Conservation (phyloP, 2,113 vertebrate genomes). For the Scatophagus argus region DNA sequence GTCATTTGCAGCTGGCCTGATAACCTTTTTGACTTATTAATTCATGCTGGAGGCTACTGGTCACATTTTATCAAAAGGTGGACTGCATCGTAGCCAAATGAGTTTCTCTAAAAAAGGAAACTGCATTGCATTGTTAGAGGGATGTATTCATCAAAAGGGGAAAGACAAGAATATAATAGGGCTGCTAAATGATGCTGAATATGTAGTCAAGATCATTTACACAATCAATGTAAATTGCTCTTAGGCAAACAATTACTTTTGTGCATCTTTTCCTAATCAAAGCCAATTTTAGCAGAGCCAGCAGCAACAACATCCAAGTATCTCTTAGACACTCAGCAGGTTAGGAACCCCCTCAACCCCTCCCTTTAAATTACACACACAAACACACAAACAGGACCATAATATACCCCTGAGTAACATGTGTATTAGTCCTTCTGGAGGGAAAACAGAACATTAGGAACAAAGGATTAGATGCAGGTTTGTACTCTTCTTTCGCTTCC, state of each 20-base stretch:
- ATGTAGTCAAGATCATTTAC: constrained; percentile 18
- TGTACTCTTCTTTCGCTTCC: background rate
- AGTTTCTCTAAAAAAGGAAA: background rate
- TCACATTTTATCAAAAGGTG: constrained; percentile 46
- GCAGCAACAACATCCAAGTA: constrained; percentile 24
- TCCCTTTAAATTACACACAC: constrained; percentile 25
- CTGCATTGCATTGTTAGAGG: background rate
- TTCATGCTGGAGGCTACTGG: constrained; percentile 28
- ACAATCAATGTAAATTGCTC: constrained; percentile 31
- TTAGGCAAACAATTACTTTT: constrained; percentile 40
- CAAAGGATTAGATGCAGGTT: constrained; percentile 26
- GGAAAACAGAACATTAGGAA: constrained; percentile 7
- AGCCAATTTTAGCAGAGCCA: constrained; percentile 12
- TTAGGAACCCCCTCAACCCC: background rate
- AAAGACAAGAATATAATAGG: background rate
- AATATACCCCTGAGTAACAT: constrained; percentile 16
- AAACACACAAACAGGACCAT: constrained; percentile 17
- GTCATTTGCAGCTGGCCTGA: background rate
- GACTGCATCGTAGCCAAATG: background rate
- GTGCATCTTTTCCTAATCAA: constrained; percentile 36
- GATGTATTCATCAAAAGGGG: background rate
- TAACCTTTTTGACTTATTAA: constrained; percentile 1
- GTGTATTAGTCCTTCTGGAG: background rate
- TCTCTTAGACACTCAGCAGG: constrained; percentile 10
- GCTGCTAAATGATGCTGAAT: constrained; percentile 10